Evolutionary conservation across 1,140 invertebrate species (phyloP).

Genomic region (Bilobella aurantiaca): DNA sequence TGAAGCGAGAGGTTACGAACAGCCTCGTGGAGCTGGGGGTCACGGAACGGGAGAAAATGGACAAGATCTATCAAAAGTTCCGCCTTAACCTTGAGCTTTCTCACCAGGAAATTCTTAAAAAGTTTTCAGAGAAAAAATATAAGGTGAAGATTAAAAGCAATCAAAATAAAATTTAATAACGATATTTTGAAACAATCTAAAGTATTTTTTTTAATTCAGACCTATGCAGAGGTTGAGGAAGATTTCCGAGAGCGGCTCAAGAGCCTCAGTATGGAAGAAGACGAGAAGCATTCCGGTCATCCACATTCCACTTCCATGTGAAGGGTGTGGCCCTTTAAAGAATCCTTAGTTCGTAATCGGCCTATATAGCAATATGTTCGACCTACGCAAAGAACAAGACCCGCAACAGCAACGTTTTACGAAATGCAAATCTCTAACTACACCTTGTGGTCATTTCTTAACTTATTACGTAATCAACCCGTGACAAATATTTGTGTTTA

Average conservation of each 20-base stretch:
- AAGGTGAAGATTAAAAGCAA: too few relatives aligned
- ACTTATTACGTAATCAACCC: too few relatives aligned
- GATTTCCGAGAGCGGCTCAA: slow-evolving; percentile 4
- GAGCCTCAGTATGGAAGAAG: background rate
- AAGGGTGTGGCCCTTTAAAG: too few relatives aligned
- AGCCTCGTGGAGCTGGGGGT: slow-evolving; percentile 71
- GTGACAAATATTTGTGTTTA: too few relatives aligned
- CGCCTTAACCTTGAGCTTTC: slow-evolving; percentile 39
- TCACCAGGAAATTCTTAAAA: slow-evolving; percentile 39
- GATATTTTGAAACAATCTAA: too few relatives aligned
- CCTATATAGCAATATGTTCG: slow-evolving; percentile 14
- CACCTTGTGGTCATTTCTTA: background rate
- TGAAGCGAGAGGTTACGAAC: slow-evolving; percentile 61
- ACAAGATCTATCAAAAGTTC: slow-evolving; percentile 38
- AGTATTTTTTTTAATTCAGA: background rate
- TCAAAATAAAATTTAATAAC: too few relatives aligned
- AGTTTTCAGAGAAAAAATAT: slow-evolving; percentile 36
- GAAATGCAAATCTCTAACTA: too few relatives aligned
- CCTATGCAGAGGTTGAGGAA: background rate
- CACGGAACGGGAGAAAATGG: slow-evolving; percentile 53
- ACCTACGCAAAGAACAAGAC: slow-evolving; percentile 1
- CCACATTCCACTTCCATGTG: slow-evolving; percentile 13
- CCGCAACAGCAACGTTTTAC: background rate
- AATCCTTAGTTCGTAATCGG: too few relatives aligned
- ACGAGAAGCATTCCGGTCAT: slow-evolving; percentile 7